Base-by-base conservation (phyloP, 2,888 invertebrate species). In the Hofmannophila pseudospretella region DNA sequence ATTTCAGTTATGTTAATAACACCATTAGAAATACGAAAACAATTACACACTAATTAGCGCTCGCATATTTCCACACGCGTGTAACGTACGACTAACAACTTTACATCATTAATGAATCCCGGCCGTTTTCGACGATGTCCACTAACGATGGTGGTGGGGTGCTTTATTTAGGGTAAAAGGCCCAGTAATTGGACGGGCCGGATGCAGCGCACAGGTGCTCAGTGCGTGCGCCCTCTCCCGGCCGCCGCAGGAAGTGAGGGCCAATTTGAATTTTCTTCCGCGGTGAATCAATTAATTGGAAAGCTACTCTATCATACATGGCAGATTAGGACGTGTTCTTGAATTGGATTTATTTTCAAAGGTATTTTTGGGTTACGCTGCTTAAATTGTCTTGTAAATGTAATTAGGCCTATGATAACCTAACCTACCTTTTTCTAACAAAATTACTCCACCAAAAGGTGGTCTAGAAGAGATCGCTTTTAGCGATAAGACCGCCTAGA, bases 221-320 rank as follows among this genome's bases (percentile, higher is more conserved):
- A 42, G 58, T 66, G 77, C 73, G 72, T 69, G 71, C 68, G 63
- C 74, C 70, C 72, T 70, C 75, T 69, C 65, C 68, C 62, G 68
- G 72, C 59, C 55, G 64, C 43, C 53, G 51, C 72, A 67, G 75
- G 74, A 76, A 81, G 75, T 70, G 76, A 75, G 73, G 60, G 67
- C 72, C 75, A 75, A 81, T 82, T 81, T 78, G 68, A 77, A 80
- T 79, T n/a, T 73, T 79, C 75, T 75, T 76, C 73, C 69, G 61
- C 54, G 62, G 64, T 61, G 61, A 69, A 73, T 73, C 70, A 67
- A 79, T 77, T 79, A 73, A 81, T 80, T 68, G 67, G 64, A 45
- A 55, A 51, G 52, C 57, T 14, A 34, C 26, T 34, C 26, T 26
- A 32, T 32, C 20, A 19, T 30, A 13, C 9, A 30, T n/a, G 57